These are phyloP conservation scores for Ischnus inquisitorius DNA, from an alignment of 2,888 invertebrate genomes.

Conservation along the genomic window DNA sequence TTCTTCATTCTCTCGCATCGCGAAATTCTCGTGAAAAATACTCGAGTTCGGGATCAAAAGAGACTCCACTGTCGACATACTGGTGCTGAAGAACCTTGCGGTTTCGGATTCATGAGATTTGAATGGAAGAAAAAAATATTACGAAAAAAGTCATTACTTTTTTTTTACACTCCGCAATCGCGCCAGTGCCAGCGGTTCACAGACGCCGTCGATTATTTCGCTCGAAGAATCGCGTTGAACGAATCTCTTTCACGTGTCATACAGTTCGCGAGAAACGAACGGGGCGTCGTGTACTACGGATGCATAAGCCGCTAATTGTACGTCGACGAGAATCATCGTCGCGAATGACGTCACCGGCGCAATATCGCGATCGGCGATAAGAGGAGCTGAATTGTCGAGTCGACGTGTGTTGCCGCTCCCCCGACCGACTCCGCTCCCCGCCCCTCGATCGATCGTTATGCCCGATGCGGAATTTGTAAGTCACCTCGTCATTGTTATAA, in stretches of 20 bases:
- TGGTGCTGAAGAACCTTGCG: slow-evolving; percentile 5
- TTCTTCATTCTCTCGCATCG: slow-evolving; percentile 5
- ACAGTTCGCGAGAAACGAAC: not conserved
- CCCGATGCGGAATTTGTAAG: not conserved
- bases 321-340: slow-evolving; percentile 47
- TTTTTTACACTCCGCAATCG: not conserved
- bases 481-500: not conserved
- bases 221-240: slow-evolving; percentile 13
- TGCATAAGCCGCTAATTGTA: slow-evolving; percentile 38
- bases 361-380: slow-evolving; percentile 36
- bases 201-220: slow-evolving; percentile 22
- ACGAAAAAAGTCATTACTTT: not conserved
- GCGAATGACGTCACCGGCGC: slow-evolving; percentile 36
- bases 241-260: not conserved
- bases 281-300: not conserved
- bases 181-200: not conserved
- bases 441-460: not conserved
- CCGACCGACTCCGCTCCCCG: too few species aligned
- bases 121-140: not conserved
- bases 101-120: slow-evolving; percentile 36
- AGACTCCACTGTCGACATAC: not conserved
- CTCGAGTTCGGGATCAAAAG: not conserved
- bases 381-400: not conserved
- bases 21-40: slow-evolving; percentile 27
- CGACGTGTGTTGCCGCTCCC: not conserved